Percentiles rank a stretch among this genome's conserved stretches.
These are phyloP conservation scores for Oceanites oceanicus DNA, from an alignment of 2,113 vertebrate species.

Conservation along the genomic window DNA sequence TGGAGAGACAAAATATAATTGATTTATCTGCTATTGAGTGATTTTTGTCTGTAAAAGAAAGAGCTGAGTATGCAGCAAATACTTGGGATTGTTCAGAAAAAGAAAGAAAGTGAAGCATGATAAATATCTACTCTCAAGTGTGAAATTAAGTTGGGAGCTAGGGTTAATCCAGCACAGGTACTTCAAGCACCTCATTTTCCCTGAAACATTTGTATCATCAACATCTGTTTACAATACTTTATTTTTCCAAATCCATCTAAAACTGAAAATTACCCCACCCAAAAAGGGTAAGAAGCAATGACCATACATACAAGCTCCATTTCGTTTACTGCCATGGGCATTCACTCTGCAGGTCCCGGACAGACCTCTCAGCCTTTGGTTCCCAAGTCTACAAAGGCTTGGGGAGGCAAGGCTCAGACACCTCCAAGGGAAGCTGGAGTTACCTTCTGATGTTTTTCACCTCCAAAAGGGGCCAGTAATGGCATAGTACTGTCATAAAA, in stretches of 20 bases:
- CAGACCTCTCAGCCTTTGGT: background rate
- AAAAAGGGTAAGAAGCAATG: background rate
- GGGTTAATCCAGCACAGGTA: background rate
- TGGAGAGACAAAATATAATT: background rate
- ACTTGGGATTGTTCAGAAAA: background rate
- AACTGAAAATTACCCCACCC: background rate
- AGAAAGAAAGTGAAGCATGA: background rate
- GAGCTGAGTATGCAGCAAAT: background rate
- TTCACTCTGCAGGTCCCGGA: background rate
- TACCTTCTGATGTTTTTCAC: background rate
- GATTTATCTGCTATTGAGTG: background rate
- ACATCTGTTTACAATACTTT: background rate
- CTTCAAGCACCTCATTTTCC: background rate
- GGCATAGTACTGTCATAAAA: background rate
- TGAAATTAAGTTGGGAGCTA: background rate
- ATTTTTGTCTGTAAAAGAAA: background rate
- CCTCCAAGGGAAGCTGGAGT: background rate
- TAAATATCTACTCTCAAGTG: background rate
- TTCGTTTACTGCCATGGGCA: background rate
- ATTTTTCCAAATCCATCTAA: background rate
- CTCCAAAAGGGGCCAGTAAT: background rate
- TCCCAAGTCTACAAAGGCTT: background rate
- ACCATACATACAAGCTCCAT: background rate
- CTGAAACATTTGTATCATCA: background rate
- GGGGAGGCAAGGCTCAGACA: background rate